Evolutionary conservation across 1,140 invertebrate genomes (phyloP), one percentile per base, ranked within the genome.

Genomic region (Pseudomyrmex dendroicus): DNA sequence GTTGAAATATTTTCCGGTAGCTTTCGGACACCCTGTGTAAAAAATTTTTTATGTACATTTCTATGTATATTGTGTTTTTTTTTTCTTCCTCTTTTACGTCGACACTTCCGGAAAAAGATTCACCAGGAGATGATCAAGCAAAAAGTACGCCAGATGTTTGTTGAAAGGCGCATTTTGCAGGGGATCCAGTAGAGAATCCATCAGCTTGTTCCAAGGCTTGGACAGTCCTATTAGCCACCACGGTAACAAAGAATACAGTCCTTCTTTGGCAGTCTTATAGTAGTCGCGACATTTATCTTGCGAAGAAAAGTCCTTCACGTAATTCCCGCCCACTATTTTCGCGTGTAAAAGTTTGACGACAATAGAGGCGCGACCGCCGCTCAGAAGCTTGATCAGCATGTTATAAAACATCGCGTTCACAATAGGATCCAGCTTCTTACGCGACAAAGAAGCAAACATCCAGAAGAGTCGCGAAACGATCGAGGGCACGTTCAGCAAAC

Each of bases 81-180:
- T 35, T 35, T 35, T 35, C 35, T 35, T 35, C 5, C 5, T 5
- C 5, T 7, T 35, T 35, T 64, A 86, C 17, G 66, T 17, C 61
- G 82, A 82, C 25, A 95, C 70, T 90, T 95, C 95, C 2, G 95
- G 95, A 89, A 95, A 95, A 48, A 95, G 89, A 88, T 94, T 94
- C 4, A 92, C 87, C 12, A 95, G 50, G 17, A 95, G 61, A 62
- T 94, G 92, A 87, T 95, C 95, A 22, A 95, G 73, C 17, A 95
- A 86, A 56, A 92, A 83, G 73, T 95, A 95, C 35, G 93, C 93
- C 2, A 95, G 84, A 92, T 95, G 93, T 57, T 94, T 93, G 67
- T 94, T 93, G n/a, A 94, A 85, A 7, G 90, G 63, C 52, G 91
- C 85, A 86, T 91, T 92, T 86, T 94, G 93, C 12, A 94, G 84